Evolutionary conservation across 2,797 vertebrate genomes (phyloP).

Genomic region (Tapera naevia): DNA sequence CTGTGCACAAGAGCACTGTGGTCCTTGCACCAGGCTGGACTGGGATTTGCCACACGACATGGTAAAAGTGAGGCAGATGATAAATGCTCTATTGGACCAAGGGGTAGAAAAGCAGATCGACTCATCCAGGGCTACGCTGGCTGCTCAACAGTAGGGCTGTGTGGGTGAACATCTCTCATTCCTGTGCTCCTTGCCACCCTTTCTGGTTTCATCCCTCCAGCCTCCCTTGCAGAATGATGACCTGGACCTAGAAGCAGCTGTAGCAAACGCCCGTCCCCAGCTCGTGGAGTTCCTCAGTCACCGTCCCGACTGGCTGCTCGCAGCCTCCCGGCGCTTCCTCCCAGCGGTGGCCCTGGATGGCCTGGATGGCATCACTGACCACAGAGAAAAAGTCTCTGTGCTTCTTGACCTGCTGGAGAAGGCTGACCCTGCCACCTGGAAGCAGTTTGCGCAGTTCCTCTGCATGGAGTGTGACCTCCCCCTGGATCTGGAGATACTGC

Average conservation of each 20-base stretch:
- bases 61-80: neutral
- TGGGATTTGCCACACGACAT: neutral
- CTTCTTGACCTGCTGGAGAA: constrained; percentile 74
- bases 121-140: neutral
- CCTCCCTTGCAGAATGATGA: constrained; percentile 71
- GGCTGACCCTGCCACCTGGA: constrained; percentile 66
- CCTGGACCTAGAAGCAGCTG: constrained; percentile 31
- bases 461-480: constrained; percentile 82
- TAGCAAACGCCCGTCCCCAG: constrained; percentile 64
- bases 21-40: neutral
- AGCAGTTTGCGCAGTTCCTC: constrained; percentile 75
- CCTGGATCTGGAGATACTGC: constrained; percentile 80
- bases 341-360: neutral
- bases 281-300: constrained; percentile 74
- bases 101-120: neutral
- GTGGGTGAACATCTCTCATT: neutral
- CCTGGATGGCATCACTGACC: neutral
- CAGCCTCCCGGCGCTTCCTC: constrained; percentile 59
- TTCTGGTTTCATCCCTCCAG: neutral
- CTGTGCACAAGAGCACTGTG: neutral
- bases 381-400: neutral
- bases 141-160: neutral
- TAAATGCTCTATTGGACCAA: neutral
- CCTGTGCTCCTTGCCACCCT: neutral
- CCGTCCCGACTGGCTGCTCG: constrained; percentile 47